Conservation (phyloP, 1,140 invertebrate genomes). For the Bombus difficillimus region DNA sequence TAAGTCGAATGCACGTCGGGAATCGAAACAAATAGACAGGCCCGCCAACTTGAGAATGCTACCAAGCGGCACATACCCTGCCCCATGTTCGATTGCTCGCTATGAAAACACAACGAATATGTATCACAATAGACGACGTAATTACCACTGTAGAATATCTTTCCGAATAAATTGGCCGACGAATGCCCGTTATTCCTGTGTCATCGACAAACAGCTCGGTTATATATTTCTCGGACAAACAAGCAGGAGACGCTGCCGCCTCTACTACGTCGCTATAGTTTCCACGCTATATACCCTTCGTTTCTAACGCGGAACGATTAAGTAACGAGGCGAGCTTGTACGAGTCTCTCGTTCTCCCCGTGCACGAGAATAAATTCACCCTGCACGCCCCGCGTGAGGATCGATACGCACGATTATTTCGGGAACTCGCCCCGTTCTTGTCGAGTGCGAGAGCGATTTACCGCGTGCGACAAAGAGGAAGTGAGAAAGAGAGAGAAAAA, state of each 20-base stretch:
- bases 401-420: slow-evolving; percentile 74
- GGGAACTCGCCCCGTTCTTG: slow-evolving; percentile 69
- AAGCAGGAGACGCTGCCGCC: slow-evolving; percentile 13
- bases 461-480: slow-evolving; percentile 33
- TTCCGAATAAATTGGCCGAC: background rate
- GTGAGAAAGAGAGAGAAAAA: background rate
- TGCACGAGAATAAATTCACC: slow-evolving; percentile 72
- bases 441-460: slow-evolving; percentile 49
- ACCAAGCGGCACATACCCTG: too few species aligned
- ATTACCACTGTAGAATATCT: slow-evolving; percentile 13
- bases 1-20: background rate
- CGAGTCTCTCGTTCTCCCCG: slow-evolving; percentile 53
- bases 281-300: slow-evolving; percentile 54
- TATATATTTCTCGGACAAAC: slow-evolving; percentile 22
- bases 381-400: slow-evolving; percentile 65
- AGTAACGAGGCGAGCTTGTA: slow-evolving; percentile 66
- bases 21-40: background rate
- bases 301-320: slow-evolving; percentile 65
- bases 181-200: background rate
- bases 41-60: background rate
- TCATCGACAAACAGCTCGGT: background rate
- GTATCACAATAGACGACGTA: background rate
- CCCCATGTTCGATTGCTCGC: background rate
- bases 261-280: slow-evolving; percentile 32
- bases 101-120: background rate